phyloP scores from a whole-genome alignment of 2,888 invertebrate genomes.

The Andrena bucephala region DNA sequence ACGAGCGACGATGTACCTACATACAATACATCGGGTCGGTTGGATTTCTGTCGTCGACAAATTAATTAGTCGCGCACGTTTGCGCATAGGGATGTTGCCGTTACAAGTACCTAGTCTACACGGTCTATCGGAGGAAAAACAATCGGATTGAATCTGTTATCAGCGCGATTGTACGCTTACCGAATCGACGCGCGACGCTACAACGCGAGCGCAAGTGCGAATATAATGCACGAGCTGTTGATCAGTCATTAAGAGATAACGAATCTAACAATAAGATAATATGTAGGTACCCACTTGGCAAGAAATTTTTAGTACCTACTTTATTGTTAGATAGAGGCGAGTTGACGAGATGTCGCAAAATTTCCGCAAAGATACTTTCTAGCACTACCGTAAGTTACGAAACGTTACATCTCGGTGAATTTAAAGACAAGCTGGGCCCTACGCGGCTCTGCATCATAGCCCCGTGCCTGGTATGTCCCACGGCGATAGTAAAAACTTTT shows the following conservation, averaged over 20 bases:
- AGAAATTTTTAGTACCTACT: no score
- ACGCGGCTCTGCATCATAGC: constrained; percentile 83
- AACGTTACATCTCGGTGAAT: constrained; percentile 80
- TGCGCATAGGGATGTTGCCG: neutral
- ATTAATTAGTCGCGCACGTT: constrained; percentile 1
- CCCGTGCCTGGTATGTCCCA: constrained; percentile 80
- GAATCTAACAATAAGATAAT: no score
- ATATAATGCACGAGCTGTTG: no score
- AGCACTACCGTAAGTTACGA: constrained; percentile 31
- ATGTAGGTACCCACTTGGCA: no score
- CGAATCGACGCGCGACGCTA: neutral
- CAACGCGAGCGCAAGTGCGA: no score
- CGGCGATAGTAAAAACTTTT: constrained; percentile 85
- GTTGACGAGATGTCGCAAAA: constrained; percentile 3
- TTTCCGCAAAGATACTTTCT: constrained; percentile 35
- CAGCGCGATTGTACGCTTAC: neutral
- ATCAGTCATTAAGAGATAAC: neutral
- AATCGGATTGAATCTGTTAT: neutral
- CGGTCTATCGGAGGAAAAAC: neutral
- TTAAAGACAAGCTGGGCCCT: constrained; percentile 82
- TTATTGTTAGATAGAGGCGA: neutral
- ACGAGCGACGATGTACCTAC: constrained; percentile 43
- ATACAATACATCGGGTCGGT: constrained; percentile 22
- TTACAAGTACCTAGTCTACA: no score
- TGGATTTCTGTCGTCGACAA: constrained; percentile 23